phyloP scores from a whole-genome alignment of 2,888 invertebrate species.

The Tetragnatha montana region DNA sequence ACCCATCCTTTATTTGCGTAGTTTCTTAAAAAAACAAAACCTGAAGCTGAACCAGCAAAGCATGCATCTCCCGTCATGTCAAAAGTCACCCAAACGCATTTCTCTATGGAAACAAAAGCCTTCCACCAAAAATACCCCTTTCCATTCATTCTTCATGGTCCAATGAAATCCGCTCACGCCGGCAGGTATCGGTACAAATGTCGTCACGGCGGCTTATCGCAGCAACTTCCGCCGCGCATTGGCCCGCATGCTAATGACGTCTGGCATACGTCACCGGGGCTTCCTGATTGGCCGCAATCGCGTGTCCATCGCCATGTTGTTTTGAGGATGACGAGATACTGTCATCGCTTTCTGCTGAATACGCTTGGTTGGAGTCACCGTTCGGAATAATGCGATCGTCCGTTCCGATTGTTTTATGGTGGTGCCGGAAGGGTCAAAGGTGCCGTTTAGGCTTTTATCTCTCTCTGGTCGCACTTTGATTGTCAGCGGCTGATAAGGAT shows the following conservation, averaged over 20 bases:
- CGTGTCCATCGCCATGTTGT: slow-evolving; percentile 36
- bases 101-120: no score
- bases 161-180: slow-evolving; percentile 35
- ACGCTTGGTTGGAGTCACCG: not conserved
- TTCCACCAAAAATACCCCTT: slow-evolving; percentile 27
- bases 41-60: not conserved
- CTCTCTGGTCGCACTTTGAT: not conserved
- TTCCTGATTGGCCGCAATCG: slow-evolving; percentile 57
- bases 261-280: slow-evolving; percentile 48
- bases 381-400: not conserved
- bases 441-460: not conserved
- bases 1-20: not conserved
- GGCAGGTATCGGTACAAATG: slow-evolving; percentile 36
- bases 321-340: slow-evolving; percentile 6
- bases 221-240: slow-evolving; percentile 28
- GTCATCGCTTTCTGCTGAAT: slow-evolving; percentile 15
- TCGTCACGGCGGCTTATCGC: slow-evolving; percentile 38
- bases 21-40: not conserved
- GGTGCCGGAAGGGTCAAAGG: not conserved
- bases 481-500: not conserved
- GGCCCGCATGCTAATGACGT: slow-evolving; percentile 44
- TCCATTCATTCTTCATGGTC: slow-evolving; percentile 47
- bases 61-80: slow-evolving; percentile 5
- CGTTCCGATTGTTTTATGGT: not conserved
- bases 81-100: not conserved